Base-by-base conservation (phyloP, 2,888 invertebrate genomes). In the Sarcophaga rosellei region DNA sequence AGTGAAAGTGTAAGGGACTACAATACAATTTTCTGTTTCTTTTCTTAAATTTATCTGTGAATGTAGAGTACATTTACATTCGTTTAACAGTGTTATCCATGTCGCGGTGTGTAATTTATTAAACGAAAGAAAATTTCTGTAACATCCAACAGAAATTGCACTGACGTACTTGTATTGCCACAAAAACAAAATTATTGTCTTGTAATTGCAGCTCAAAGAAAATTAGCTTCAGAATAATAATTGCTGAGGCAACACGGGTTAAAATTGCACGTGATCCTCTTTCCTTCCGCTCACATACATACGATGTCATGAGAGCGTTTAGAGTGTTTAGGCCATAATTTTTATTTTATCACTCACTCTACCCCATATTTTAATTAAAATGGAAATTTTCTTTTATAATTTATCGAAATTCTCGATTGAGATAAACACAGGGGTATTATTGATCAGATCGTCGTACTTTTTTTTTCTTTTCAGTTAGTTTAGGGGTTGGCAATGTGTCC, bases 201-300 rank as follows among this genome's bases (percentile, higher is more conserved):
- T 77, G 65, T 83, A 83, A 86, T 86, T 86, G 74, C 70, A 77
- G 11, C 25, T 84, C 69, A 65, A 45, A 21, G 62, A 70, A 84
- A 84, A 81, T 84, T 78, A 45, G 15, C 72, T 78, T 35, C 1
- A 59, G 65, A 74, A 74, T 68, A 75, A 73, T 20, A 11, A 65
- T 44, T 45, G 53, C 72, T 69, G 53, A 69, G 20, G 25, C 73
- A 61, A 12, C 15, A 21, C 2, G 45, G 47, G 15, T 53, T 15
- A 53, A 73, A 77, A 73, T 75, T 23, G 53, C 74, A 77, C 69
- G 74, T 74, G 57, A 65, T 77, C 69, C 47, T 79, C 65, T 53
- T 53, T 53, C 20, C 73, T 76, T 65, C 45, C 5, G 12, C 53
- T 53, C 17, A 1, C 17, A 53, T 15, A 53, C 8, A 17, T 4